Evolutionary conservation across 2,113 vertebrate species (phyloP).

Genomic region (Limanda limanda): DNA sequence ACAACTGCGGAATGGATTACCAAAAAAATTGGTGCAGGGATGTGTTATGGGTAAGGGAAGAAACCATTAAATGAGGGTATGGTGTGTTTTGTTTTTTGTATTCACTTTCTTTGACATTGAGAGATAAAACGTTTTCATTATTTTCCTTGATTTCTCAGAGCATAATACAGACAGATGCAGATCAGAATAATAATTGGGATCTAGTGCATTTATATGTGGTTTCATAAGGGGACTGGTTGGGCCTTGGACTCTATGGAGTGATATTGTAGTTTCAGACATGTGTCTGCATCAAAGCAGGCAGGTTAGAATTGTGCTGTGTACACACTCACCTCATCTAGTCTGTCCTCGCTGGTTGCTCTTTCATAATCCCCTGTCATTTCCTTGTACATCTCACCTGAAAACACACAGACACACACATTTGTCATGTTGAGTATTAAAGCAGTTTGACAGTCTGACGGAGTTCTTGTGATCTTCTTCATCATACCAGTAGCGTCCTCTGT

Average conservation of each 20-base stretch:
- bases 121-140: background rate
- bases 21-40: too few relatives aligned
- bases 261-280: background rate
- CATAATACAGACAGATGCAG: background rate
- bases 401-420: slow-evolving; percentile 20
- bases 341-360: slow-evolving; percentile 81
- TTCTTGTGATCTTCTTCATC: background rate
- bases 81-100: background rate
- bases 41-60: too few relatives aligned
- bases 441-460: background rate
- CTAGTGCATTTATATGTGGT: background rate
- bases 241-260: background rate
- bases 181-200: background rate
- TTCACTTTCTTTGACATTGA: background rate
- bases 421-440: background rate
- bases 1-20: too few relatives aligned
- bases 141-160: background rate
- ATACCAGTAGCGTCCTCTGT: slow-evolving; percentile 86
- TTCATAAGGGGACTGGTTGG: background rate
- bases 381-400: slow-evolving; percentile 84
- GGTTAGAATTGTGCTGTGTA: slow-evolving; percentile 2
- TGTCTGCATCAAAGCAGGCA: slow-evolving; percentile 17
- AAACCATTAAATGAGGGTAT: background rate
- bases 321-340: slow-evolving; percentile 85
- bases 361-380: slow-evolving; percentile 85